Conservation (phyloP, 2,888 invertebrate genomes). For the Acleris literana region DNA sequence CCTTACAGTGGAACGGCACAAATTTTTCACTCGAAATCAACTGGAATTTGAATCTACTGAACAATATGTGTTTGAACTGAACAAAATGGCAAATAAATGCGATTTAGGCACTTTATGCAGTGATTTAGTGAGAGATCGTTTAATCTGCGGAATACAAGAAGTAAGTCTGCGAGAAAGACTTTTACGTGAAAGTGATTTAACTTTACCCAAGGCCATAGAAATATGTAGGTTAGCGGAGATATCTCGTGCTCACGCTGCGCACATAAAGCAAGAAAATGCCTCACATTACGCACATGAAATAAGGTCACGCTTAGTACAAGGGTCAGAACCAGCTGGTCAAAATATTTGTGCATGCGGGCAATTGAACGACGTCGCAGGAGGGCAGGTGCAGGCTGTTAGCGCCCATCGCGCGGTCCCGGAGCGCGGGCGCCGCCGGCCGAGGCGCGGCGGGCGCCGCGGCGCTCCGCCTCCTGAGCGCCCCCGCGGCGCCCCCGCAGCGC, state of each 20-base stretch:
- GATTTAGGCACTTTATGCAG: constrained; percentile 40
- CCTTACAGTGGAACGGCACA: constrained; percentile 39
- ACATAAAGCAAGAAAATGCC: constrained; percentile 23
- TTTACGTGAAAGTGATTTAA: constrained; percentile 38
- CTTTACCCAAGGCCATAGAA: constrained; percentile 37
- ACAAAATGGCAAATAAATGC: constrained; percentile 40
- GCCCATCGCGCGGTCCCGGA: neutral
- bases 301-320: neutral
- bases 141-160: constrained; percentile 42
- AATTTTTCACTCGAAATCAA: constrained; percentile 34
- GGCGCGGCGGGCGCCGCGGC: too few relatives aligned
- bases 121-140: constrained; percentile 39
- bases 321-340: neutral
- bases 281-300: neutral
- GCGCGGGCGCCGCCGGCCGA: neutral
- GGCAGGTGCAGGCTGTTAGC: neutral
- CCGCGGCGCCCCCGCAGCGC: neutral
- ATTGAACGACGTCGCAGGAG: neutral
- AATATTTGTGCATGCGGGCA: neutral
- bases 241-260: constrained; percentile 35
- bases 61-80: constrained; percentile 40
- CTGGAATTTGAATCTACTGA: constrained; percentile 38
- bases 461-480: too few relatives aligned
- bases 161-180: constrained; percentile 37
- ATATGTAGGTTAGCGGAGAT: constrained; percentile 38